phyloP scores from a whole-genome alignment of 2,113 vertebrate species.

The Paraplagusia blochii region DNA sequence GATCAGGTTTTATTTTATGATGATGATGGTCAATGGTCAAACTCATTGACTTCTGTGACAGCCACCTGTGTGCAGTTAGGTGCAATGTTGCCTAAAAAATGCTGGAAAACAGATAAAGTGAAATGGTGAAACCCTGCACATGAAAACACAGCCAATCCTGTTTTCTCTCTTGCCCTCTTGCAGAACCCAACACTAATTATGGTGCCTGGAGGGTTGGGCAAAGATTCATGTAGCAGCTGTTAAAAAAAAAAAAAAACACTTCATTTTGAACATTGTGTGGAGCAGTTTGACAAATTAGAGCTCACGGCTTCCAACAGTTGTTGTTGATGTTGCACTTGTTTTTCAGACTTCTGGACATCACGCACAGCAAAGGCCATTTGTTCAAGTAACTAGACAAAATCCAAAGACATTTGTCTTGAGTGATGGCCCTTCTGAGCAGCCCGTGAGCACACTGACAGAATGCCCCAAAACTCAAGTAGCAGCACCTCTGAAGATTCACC shows the following conservation, averaged over 20 bases:
- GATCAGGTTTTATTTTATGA: no score
- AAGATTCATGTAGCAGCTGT: not conserved
- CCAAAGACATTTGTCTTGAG: conserved; percentile 18
- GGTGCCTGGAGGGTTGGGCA: not conserved
- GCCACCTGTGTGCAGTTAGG: no score
- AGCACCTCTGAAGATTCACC: conserved; percentile 14
- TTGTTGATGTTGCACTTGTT: conserved; percentile 1
- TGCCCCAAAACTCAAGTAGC: conserved; percentile 9
- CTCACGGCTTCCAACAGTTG: not conserved
- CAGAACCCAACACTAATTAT: not conserved
- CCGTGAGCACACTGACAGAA: conserved; percentile 6
- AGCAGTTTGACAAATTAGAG: not conserved
- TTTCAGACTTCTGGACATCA: conserved; percentile 1
- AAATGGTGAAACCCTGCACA: no score
- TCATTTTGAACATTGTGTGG: not conserved
- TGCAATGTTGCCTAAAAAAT: no score
- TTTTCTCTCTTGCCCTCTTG: no score
- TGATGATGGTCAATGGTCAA: no score
- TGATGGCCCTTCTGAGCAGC: conserved; percentile 13
- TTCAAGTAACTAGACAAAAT: not conserved
- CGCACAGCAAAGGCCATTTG: conserved; percentile 1
- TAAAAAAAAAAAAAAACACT: not conserved
- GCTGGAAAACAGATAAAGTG: no score
- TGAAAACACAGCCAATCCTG: no score
- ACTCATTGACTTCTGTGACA: no score